Base-by-base conservation (phyloP, 2,797 vertebrate genomes). In the Acipenser transmontanus region DNA sequence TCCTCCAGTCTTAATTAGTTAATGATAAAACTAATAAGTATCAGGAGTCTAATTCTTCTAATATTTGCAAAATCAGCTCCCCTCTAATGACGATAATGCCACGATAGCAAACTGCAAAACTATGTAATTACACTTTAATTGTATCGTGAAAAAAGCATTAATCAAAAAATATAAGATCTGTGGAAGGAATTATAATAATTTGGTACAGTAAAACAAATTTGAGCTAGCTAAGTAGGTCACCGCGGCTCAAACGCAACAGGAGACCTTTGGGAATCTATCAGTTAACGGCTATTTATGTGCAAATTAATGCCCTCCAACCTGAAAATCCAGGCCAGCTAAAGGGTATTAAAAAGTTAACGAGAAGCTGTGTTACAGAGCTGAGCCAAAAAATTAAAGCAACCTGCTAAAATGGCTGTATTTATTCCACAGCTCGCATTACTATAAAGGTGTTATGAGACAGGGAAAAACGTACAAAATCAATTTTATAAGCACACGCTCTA, bases 111-210 rank as follows among this genome's bases (percentile, higher is more conserved):
- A 93, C 85, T 89, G 87, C 89, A 87, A 85, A 89, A 91, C 85
- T 87, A 86, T 89, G 88, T 95, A 95, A 98, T 97, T 94, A 94
- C 82, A 85, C 88, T 91, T 95, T 96, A 97, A 97, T 96, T 94
- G 93, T 92, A 88, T 93, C 91, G 91, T 89, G 90, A 92, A 88
- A 91, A 93, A 92, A 84, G 85, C 90, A 95, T 95, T 97, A 94
- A 96, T 96, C 93, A 95, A 88, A 91, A 91, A 80, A 93, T 94
- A 93, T 91, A 87, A 93, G 91, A 91, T 92, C 87, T 84, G 91
- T 88, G 87, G 90, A 82, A 87, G 85, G 88, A 95, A 96, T 96
- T 92, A 95, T 91, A 91, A 91, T 95, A 92, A 95, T 94, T 95
- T 92, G 91, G 89, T 34, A 34, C 34, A 34, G 34, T 87, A 88